Conservation (phyloP, 2,797 vertebrate genomes). For the Siniperca undulata region DNA sequence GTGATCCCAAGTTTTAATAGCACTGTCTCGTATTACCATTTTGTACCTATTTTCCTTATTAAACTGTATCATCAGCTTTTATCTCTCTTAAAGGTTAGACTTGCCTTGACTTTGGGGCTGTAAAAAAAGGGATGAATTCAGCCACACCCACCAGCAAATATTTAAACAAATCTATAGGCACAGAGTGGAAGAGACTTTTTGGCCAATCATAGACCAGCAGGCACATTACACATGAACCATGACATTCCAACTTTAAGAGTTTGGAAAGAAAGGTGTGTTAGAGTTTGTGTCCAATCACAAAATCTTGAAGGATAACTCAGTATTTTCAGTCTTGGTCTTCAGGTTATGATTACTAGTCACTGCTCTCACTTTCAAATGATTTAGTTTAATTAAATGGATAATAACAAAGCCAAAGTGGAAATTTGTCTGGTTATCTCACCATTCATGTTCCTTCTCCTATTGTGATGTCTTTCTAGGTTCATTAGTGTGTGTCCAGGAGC, state of each 20-base stretch:
- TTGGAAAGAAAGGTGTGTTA: neutral
- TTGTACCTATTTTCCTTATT: too few species aligned
- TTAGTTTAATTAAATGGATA: neutral
- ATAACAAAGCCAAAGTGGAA: neutral
- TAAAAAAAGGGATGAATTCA: constrained; percentile 21
- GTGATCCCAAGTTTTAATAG: neutral
- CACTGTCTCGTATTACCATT: neutral
- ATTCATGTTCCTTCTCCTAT: too few species aligned
- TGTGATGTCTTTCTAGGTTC: neutral
- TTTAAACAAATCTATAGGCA: neutral
- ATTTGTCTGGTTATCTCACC: neutral
- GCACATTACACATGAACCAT: neutral
- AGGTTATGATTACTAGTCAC: neutral
- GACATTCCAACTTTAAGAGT: neutral
- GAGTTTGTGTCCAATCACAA: neutral
- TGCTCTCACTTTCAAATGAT: neutral
- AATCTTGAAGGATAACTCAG: neutral
- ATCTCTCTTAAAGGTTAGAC: neutral
- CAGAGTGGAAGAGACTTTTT: neutral
- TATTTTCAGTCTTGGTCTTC: neutral
- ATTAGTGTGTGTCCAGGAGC: neutral
- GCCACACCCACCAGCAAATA: neutral
- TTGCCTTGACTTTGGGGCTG: constrained; percentile 18
- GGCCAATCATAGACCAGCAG: neutral
- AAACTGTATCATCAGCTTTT: neutral